These are phyloP conservation scores for Oncorhynchus tshawytscha DNA, from an alignment of 2,113 vertebrate genomes.

Conservation along the genomic window DNA sequence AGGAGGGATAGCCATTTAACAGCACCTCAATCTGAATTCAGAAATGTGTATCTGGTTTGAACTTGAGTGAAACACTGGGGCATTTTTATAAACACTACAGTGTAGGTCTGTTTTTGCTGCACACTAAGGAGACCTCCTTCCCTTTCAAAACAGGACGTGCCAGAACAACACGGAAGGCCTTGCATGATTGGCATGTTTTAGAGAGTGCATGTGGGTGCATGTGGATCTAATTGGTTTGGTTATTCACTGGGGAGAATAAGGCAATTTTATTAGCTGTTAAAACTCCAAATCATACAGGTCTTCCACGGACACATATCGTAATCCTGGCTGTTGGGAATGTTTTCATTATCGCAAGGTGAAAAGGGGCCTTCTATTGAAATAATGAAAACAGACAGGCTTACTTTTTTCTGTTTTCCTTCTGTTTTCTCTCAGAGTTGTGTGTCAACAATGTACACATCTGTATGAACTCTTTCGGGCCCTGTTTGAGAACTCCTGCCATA, in stretches of 20 bases:
- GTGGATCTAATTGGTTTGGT: conserved; percentile 47
- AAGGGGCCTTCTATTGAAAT: conserved; percentile 4
- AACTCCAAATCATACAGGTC: conserved; percentile 43
- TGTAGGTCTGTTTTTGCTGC: conserved; percentile 1
- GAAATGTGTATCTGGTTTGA: conserved; percentile 2
- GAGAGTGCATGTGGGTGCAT: conserved; percentile 42
- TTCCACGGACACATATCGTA: conserved; percentile 2
- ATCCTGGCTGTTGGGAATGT: conserved; percentile 33
- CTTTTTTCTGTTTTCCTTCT: background rate
- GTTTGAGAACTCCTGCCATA: no score
- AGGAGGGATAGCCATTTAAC: no score
- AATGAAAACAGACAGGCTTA: background rate
- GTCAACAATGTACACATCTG: conserved; percentile 4
- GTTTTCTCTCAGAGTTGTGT: background rate
- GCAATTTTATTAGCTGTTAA: conserved; percentile 55
- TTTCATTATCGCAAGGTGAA: conserved; percentile 25
- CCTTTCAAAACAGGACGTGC: conserved; percentile 3
- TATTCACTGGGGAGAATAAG: conserved; percentile 27
- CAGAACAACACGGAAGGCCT: background rate
- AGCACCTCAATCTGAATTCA: no score
- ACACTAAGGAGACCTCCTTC: background rate
- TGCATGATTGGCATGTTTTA: conserved; percentile 8
- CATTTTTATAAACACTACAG: background rate
- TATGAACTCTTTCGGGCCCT: no score
- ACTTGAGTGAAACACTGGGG: conserved; percentile 7